phyloP scores from a whole-genome alignment of 2,888 invertebrate genomes.

The Nomada ferruginata region DNA sequence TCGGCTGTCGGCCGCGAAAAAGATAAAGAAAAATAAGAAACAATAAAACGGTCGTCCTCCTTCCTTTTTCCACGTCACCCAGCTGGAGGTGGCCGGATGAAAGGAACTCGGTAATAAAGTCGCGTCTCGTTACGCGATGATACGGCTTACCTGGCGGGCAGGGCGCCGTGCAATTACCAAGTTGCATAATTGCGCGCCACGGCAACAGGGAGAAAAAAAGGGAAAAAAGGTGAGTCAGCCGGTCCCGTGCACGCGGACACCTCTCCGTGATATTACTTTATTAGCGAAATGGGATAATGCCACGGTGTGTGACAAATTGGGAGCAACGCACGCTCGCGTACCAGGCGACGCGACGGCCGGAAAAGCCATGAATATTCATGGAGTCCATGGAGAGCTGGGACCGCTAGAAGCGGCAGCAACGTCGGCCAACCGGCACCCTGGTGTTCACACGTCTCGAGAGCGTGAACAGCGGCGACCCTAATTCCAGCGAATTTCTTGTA shows the following conservation, averaged over 20 bases:
- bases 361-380: constrained; percentile 82
- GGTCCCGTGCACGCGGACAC: constrained; percentile 29
- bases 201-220: constrained; percentile 55
- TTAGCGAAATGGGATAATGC: constrained; percentile 83
- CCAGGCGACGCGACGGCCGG: constrained; percentile 63
- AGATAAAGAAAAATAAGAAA: no score
- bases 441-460: constrained; percentile 6
- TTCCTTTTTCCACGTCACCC: constrained; percentile 43
- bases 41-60: background rate
- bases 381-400: constrained; percentile 49
- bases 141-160: constrained; percentile 58
- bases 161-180: constrained; percentile 74
- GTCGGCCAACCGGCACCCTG: constrained; percentile 11
- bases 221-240: constrained; percentile 73
- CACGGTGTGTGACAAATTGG: constrained; percentile 84
- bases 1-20: background rate
- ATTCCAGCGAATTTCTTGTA: no score
- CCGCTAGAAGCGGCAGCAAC: constrained; percentile 32
- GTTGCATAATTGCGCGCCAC: constrained; percentile 77
- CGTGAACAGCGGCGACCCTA: constrained; percentile 22
- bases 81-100: constrained; percentile 51
- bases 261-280: constrained; percentile 79
- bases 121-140: constrained; percentile 70
- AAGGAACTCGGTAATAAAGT: constrained; percentile 68
- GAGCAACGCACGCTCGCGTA: constrained; percentile 80